Evolutionary conservation across 2,797 vertebrate genomes (phyloP), one percentile per base, ranked within the genome.

Genomic region (Channa striata): DNA sequence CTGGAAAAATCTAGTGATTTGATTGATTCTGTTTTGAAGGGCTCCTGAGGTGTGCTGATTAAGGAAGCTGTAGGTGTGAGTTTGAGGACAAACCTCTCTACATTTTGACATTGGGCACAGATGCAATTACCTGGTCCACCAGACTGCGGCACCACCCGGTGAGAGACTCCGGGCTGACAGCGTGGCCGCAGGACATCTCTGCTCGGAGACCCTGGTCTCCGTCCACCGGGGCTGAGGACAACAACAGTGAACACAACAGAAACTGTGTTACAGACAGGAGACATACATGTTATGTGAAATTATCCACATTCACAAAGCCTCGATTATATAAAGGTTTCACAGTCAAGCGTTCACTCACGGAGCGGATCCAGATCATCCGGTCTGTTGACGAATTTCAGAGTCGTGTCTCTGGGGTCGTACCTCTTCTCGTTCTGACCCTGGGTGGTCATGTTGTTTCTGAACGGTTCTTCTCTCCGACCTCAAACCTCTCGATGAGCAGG

Each of bases 181-280:
- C 92, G 11, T 95, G 94, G 0, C 89, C 91, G 51, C 93, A 95
- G 36, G 92, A 91, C 91, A 95, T 93, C 67, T 91, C 61, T 1
- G 91, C 90, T 4, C 90, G 37, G 30, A 90, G 83, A 39, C 25
- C 8, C 8, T 7, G 0, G 1, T 91, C 90, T 59, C 91, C 93
- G 19, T 93, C 92, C 0, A 82, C 90, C 3, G 78, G 47, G 0
- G 92, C 92, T 94, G 72, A 51, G 64, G 40, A 6, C 1, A 11
- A 68, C 36, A 23, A 48, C 54, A 68, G 46, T 2, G 56, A 9
- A 6, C 17, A 11, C 70, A 68, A 37, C 6, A 7, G 7, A 37
- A 9, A 11, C 11, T 11, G 11, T 37, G 6, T 4, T 30, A 30
- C 25, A 30, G 25, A 4, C n/a, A n/a, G n/a, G n/a, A n/a, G n/a